Evolutionary conservation across 2,113 vertebrate genomes (phyloP), one percentile per base, ranked within the genome.

Genomic region (Ptychochromis oligacanthus): DNA sequence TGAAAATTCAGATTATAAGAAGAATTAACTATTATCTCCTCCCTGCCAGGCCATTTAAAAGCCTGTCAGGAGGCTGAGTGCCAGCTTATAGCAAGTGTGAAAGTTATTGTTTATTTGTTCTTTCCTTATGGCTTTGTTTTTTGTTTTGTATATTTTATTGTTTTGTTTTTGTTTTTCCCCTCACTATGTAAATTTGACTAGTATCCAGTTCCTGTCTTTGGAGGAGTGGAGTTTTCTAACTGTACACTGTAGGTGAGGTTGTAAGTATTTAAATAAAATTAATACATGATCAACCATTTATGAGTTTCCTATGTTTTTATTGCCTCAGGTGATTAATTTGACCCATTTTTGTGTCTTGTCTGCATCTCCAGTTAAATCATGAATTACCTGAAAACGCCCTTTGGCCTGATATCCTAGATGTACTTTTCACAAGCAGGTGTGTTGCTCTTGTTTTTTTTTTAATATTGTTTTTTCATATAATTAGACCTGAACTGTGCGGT

Each of bases 201-300:
- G 82, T 92, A 85, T 88, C 87, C 89, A 54, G 46, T 86, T 87
- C 84, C 88, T 85, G 77, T 83, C 78, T 91, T 89, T 74, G 88
- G 85, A 91, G 85, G 88, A 87, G 81, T 89, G 86, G 85, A 80
- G 88, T 96, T 95, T 96, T 96, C 94, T 94, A 95, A 95, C 91
- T 92, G 88, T 94, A 93, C 90, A 89, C 91, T 94, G 90, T 95
- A 92, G 93, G 92, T 92, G 92, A 94, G 88, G 89, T 83, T 94
- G 92, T 94, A 88, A 93, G 81, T 96, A 93, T 95, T 95, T 72
- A 95, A 95, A 96, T 96, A 96, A 96, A 96, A 92, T 88, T 90
- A 86, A 91, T 88, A 90, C 40, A 76, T 89, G 83, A 92, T 94
- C 88, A 93, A 92, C 88, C 56, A 67, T 36, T 84, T 77, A 74